A percentile compares a stretch with the other conserved stretches of the same genome.
Evolutionary conservation across 2,888 invertebrate genomes (phyloP).

Genomic region (Protonemura montana): DNA sequence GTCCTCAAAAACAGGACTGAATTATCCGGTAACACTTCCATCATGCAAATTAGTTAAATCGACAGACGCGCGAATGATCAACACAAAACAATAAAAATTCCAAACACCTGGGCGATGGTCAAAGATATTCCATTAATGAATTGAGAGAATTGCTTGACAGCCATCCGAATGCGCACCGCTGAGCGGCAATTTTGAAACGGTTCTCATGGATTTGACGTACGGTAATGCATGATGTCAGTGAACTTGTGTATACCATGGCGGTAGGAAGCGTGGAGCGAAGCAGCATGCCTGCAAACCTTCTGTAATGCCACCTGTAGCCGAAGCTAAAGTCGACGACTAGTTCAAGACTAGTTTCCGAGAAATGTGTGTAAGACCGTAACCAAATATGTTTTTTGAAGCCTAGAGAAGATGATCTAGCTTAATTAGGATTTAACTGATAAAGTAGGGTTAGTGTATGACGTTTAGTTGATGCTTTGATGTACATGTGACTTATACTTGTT

Average conservation of each 20-base stretch:
- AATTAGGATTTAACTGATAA: not conserved
- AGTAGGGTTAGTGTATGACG: not conserved
- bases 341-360: not conserved
- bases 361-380: not conserved
- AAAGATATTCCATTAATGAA: not conserved
- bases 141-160: not conserved
- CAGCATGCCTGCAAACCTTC: not conserved
- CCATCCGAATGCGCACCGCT: not conserved
- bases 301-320: not conserved
- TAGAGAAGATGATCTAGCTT: not conserved
- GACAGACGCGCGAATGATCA: not conserved
- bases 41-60: not conserved
- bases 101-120: not conserved
- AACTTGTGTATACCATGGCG: not conserved
- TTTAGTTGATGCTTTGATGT: too few relatives aligned
- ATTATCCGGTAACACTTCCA: not conserved
- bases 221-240: constrained; percentile 7
- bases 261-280: not conserved
- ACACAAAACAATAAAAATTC: not conserved
- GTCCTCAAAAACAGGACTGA: not conserved
- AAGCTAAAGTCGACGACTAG: not conserved
- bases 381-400: not conserved
- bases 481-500: too few relatives aligned
- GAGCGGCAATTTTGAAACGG: not conserved
- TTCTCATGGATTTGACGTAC: constrained; percentile 12